These are phyloP conservation scores for Falco concolor DNA, from an alignment of 2,797 vertebrate species.

Conservation along the genomic window DNA sequence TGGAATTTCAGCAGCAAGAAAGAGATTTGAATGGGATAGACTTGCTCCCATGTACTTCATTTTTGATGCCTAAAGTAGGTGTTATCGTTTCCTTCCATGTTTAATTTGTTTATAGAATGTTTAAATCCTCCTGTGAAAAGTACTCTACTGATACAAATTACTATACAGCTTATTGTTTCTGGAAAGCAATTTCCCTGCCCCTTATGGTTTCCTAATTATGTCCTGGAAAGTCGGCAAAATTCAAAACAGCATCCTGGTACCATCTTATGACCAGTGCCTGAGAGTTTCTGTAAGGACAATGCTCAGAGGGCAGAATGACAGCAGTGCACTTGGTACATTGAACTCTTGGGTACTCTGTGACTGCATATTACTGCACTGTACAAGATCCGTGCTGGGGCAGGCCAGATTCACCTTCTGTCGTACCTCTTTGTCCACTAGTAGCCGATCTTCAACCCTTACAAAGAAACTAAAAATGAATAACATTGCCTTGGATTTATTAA, in stretches of 20 bases:
- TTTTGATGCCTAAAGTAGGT: neutral
- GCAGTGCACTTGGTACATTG: accelerated
- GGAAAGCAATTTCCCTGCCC: neutral
- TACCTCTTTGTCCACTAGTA: neutral
- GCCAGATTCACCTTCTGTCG: neutral
- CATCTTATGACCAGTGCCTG: neutral
- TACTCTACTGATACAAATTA: neutral
- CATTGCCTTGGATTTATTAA: neutral
- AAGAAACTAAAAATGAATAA: neutral
- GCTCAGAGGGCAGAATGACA: neutral
- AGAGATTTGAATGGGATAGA: neutral
- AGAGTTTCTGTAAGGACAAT: neutral
- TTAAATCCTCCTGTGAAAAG: neutral
- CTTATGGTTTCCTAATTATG: neutral
- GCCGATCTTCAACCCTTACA: neutral
- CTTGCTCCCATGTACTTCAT: neutral
- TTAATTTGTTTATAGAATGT: neutral
- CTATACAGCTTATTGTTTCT: neutral
- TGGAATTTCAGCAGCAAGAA: neutral
- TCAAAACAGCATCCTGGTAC: neutral
- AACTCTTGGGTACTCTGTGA: accelerated
- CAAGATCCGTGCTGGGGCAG: neutral
- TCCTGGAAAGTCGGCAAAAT: neutral
- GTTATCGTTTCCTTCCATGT: neutral
- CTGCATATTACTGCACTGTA: accelerated